Evolutionary conservation across 2,888 invertebrate species (phyloP).

Genomic region (Lycaena phlaeas): DNA sequence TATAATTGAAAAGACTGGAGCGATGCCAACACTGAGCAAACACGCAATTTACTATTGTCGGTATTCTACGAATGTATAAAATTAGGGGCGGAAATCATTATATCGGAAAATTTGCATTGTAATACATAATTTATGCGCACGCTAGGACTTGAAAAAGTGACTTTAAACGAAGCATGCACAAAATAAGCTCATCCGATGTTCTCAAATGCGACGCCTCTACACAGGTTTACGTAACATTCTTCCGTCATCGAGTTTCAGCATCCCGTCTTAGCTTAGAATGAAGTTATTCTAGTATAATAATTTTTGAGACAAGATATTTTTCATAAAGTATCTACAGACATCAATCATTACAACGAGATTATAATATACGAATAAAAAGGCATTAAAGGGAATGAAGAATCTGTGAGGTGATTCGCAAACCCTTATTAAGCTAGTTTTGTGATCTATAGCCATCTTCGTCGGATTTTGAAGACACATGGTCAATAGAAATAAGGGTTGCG

Average conservation of each 20-base stretch:
- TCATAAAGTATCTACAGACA: too few relatives aligned
- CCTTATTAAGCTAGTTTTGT: too few relatives aligned
- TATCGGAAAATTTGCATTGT: background rate
- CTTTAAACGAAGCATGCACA: constrained; percentile 1
- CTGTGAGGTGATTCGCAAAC: too few relatives aligned
- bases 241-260: background rate
- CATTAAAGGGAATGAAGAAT: too few relatives aligned
- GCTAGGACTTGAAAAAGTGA: background rate
- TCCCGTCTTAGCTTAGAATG: background rate
- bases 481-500: too few relatives aligned
- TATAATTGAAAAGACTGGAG: constrained; percentile 70
- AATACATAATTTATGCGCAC: too few relatives aligned
- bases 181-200: constrained; percentile 5
- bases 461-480: too few relatives aligned
- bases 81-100: constrained; percentile 17
- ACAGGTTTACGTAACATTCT: constrained; percentile 3
- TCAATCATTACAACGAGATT: too few relatives aligned
- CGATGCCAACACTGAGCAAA: constrained; percentile 45
- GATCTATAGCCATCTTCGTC: too few relatives aligned
- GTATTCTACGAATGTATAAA: constrained; percentile 24
- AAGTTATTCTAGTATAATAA: background rate
- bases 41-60: constrained; percentile 32
- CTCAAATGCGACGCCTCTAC: background rate
- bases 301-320: too few relatives aligned
- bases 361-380: too few relatives aligned